Base-by-base conservation (phyloP, 1,140 invertebrate species). In the Thaumatotibia leucotreta region DNA sequence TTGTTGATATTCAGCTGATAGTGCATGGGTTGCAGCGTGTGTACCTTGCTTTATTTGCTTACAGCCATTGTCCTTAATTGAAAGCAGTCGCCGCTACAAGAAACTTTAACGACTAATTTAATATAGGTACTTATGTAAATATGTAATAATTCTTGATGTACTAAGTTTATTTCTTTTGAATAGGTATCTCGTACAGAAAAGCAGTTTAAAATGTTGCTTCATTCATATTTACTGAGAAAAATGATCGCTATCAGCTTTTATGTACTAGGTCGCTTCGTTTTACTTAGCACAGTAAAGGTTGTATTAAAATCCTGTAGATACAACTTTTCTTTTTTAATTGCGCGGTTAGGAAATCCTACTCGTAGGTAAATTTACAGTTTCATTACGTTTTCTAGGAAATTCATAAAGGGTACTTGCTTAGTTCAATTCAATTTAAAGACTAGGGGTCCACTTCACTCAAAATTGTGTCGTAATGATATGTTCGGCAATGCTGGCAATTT, bases 361-460 rank as follows among this genome's bases (percentile, higher is more conserved):
- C n/a, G n/a, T n/a, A n/a, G n/a, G n/a, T n/a, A 74, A 74, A 69
- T 73, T 75, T 67, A 68, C 65, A 74, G 76, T 78, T 74, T 75
- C 74, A 78, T 78, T 74, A 74, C 67, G 68, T 58, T 69, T 64
- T 65, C 66, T 39, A 45, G 66, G 74, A 74, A 77, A 73, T 75
- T 66, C 73, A 75, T 75, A n/a, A n/a, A n/a, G n/a, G n/a, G n/a
- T n/a, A n/a, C n/a, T n/a, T n/a, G n/a, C n/a, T n/a, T n/a, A n/a
- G n/a, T n/a, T n/a, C n/a, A n/a, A n/a, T n/a, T n/a, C n/a, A n/a
- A n/a, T n/a, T n/a, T n/a, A n/a, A n/a, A n/a, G n/a, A n/a, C n/a
- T n/a, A n/a, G n/a, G n/a, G n/a, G n/a, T n/a, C n/a, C n/a, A n/a
- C n/a, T n/a, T n/a, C n/a, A n/a, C n/a, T n/a, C n/a, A n/a, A n/a